Base-by-base conservation (phyloP, 53 echinoderm and acorn worm species). In the Henricia sp. region DNA sequence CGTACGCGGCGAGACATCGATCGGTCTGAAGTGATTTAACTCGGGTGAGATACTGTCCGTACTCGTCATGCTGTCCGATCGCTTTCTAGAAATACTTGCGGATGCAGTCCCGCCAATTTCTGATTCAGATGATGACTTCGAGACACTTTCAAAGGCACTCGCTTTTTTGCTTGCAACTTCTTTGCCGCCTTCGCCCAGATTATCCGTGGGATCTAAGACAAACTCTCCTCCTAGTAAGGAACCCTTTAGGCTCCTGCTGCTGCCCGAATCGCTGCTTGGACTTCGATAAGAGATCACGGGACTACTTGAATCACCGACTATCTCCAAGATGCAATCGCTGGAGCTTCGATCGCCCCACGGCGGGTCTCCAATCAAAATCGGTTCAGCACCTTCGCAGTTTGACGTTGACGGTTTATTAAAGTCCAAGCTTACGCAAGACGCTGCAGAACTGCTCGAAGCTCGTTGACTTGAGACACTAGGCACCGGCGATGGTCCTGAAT, bases 11-110 rank as follows among this genome's bases (percentile, higher is more conserved):
- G 99, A 99, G 13, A 86, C 72, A n/a, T 88, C 83, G 23, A 99
- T 95, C 14, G 99, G 99, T 67, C 91, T 88, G 91, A 99, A 99
- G 76, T 99, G 99, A 72, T 86, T 91, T 53, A 99, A 72, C 71
- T 99, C 99, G 10, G 43, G 85, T 2, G 94, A 90, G 68, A 99
- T 99, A 57, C 99, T 99, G 70, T 99, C 99, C 20, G 87, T 92
- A 67, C 94, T 94, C 33, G 89, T 91, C 35, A 91, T 85, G 64
- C 99, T 99, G 72, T 90, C 90, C n/a, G 94, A 85, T 50, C 90
- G 44, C 67, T 86, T 67, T 21, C 86, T 65, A 51, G 27, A 74
- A 28, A 75, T 40, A 42, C 48, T 65, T 21, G 74, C 52, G 59
- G 24, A 5, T 27, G 0, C 25, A 19, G 1, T 23, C n/a, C 76